Base-by-base conservation (phyloP, 1,140 invertebrate genomes). In the Orchesella cincta region DNA sequence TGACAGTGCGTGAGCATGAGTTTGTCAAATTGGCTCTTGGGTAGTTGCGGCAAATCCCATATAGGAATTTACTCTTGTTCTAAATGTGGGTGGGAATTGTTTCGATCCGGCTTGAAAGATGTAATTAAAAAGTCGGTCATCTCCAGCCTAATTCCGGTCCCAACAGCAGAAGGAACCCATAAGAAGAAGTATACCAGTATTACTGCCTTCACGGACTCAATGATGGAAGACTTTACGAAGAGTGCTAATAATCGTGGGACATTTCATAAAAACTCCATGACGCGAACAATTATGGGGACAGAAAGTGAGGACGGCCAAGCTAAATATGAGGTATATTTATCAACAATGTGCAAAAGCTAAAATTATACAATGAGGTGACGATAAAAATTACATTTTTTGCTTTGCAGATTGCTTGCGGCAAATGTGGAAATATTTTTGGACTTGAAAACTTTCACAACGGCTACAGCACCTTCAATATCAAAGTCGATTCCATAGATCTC, bases 51-150 rank as follows among this genome's bases (percentile, higher is more conserved):
- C 12, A 29, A 33, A n/a, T 31, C 26, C 14, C 62, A 67, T 29
- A 67, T 77, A 12, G 76, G 76, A 26, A 28, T 62, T 29, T 77
- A 77, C 71, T 31, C 73, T 26, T 77, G 76, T 52, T 77, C 76
- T 2, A 20, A 71, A 28, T 77, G 76, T 73, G 76, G 76, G 0
- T 73, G 31, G 16, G 76, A 77, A 35, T 33, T 77, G 8, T 57
- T 77, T 34, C 46, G 70, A 26, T 74, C 76, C 1, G 76, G 54
- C 1, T 67, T 67, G 54, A 67, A 33, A 67, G 31, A 14, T 33
- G 12, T 67, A 3, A 8, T 29, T 12, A 67, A 8, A 46, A 8
- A 31, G 31, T 67, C 62, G 26, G 26, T 23, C 26, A 67, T 31
- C 8, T 8, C 2, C 8, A 31, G 26, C 8, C 23, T 67, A 16